Base-by-base conservation (phyloP, 2,113 vertebrate genomes). In the Myiagra hebetior region DNA sequence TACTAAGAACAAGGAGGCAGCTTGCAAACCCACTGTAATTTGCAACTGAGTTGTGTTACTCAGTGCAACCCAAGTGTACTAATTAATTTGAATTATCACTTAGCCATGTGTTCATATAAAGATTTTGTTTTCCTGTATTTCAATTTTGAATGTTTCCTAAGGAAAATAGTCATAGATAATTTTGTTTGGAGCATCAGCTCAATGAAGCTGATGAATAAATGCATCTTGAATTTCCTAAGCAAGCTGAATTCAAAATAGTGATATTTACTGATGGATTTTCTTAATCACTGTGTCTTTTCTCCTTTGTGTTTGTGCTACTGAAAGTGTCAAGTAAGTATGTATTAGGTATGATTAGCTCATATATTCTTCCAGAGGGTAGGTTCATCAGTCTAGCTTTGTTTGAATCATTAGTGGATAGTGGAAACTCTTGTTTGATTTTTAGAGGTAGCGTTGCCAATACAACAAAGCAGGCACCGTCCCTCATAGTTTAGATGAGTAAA, bases 31-130 rank as follows among this genome's bases (percentile, higher is more conserved):
- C 76, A 37, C 80, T 60, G 33, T 47, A 63, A 87, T 92, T 91
- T 90, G 39, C 92, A 93, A 4, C 47, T 63, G 64, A 93, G 46
- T 78, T 81, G 79, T 94, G 79, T 94, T 93, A 83, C 50, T 82
- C 90, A 86, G 50, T 77, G 28, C 24, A 70, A 72, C 52, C 82
- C 79, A 63, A n/a, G 59, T 85, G 67, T 89, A 88, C 81, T 95
- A 86, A 94, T 94, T 96, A 93, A 96, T 75, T 94, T 90, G 69
- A 83, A 68, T 77, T 92, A 75, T 91, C 68, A 67, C 52, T 84
- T 91, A 84, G 60, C 49, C 18, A 26, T 72, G 31, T 68, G 31
- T 82, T 93, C 53, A 64, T 86, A 14, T 56, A 70, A 74, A 93
- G 64, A 81, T 63, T 78, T 89, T 84, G 23, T 85, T 93, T 75